These are phyloP conservation scores for Lycaena phlaeas DNA, from an alignment of 2,888 invertebrate species.

Conservation along the genomic window DNA sequence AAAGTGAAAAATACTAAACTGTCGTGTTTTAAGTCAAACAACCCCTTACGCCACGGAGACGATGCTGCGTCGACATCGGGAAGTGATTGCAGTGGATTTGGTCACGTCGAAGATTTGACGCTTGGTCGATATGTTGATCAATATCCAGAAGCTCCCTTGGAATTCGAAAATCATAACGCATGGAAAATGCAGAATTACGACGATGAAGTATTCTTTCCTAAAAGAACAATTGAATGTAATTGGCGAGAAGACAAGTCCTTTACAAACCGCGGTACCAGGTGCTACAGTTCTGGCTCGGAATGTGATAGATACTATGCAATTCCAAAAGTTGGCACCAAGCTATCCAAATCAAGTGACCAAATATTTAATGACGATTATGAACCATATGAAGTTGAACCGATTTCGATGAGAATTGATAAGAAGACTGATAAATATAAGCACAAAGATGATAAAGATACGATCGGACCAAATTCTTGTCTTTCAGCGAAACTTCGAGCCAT, in stretches of 20 bases:
- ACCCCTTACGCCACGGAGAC: slow-evolving; percentile 62
- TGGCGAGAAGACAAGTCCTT: slow-evolving; percentile 58
- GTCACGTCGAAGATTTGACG: slow-evolving; percentile 53
- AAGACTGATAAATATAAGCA: slow-evolving; percentile 65
- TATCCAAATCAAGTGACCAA: slow-evolving; percentile 70
- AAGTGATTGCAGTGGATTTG: slow-evolving; percentile 68
- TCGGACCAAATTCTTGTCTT: slow-evolving; percentile 74
- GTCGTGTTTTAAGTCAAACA: slow-evolving; percentile 77
- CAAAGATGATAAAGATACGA: slow-evolving; percentile 59
- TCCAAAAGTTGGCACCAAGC: slow-evolving; percentile 54
- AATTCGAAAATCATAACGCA: slow-evolving; percentile 65
- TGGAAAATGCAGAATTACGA: slow-evolving; percentile 66
- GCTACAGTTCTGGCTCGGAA: slow-evolving; percentile 67
- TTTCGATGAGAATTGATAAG: slow-evolving; percentile 47
- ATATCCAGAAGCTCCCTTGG: slow-evolving; percentile 49
- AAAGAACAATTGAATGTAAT: slow-evolving; percentile 51
- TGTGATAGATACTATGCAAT: slow-evolving; percentile 61
- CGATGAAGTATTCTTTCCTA: slow-evolving; percentile 61
- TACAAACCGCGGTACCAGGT: slow-evolving; percentile 53
- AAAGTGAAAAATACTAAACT: slow-evolving; percentile 80
- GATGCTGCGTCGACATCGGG: slow-evolving; percentile 66
- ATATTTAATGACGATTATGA: slow-evolving; percentile 68
- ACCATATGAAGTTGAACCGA: slow-evolving; percentile 36
- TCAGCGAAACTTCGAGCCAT: slow-evolving; percentile 80
- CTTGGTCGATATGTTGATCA: slow-evolving; percentile 47